Evolutionary conservation across 1,140 invertebrate species (phyloP), one percentile per base, ranked within the genome.

Genomic region (Drosophila bocki): DNA sequence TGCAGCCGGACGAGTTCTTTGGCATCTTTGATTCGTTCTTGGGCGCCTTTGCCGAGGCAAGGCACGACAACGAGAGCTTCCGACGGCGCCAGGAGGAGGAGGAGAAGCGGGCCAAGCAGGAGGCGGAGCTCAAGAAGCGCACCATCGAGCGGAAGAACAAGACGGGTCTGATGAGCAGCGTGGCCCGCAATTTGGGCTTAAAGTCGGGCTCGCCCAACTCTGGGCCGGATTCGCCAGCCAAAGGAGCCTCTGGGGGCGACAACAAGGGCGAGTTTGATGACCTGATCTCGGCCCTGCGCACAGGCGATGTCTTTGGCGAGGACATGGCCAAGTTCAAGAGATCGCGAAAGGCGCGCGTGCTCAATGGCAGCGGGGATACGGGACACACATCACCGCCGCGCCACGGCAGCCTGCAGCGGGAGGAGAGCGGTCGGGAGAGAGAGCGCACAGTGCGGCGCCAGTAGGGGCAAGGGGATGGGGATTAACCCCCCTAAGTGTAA

Each of bases 231-330:
- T 80, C 93, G 93, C 93, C 94, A 93, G 82, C 94, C 94, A 58
- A 94, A 94, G 78, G 82, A 13, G 92, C 91, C 22, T 91, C 91
- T 15, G 95, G 95, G 58, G 78, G 78, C 22, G 92, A 92, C 29
- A 95, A 95, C 67, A 96, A 97, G 82, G 96, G 97, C 65, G 98
- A 99, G 94, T 99, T 99, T 93, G 98, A 99, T 92, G 98, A 99
- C 93, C 94, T 99, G 35, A 99, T 99, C 84, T 99, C 98, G 3
- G 98, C 98, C 0, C 93, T 99, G 17, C 94, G 98, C 82, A 99
- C 98, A 1, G 99, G 98, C 0, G 98, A 99, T 91, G 98, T 99
- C 0, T 99, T 99, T 92, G 98, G 98, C 1, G 98, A 99, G 92
- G 98, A 99, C 91, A 97, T 99, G 72, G 97, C 97, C 33, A 98